Evolutionary conservation across 2,113 vertebrate genomes (phyloP).

Genomic region (Copsychus sechellarum): DNA sequence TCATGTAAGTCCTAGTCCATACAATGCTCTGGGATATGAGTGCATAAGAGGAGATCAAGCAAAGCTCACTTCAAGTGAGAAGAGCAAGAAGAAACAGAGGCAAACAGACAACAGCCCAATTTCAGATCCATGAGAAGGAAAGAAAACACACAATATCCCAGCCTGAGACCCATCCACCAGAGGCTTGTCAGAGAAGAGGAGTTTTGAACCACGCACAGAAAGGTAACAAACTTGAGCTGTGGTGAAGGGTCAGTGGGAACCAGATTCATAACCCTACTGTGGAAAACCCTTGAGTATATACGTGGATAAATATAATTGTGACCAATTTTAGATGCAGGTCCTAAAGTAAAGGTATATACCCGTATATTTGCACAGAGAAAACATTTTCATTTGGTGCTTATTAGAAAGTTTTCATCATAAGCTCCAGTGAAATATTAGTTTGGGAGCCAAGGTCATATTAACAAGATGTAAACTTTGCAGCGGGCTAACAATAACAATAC

Average conservation of each 20-base stretch:
- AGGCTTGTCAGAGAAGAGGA: slow-evolving; percentile 34
- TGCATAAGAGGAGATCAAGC: neutral
- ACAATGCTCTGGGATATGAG: neutral
- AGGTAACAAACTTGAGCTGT: slow-evolving; percentile 69
- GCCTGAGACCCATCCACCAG: slow-evolving; percentile 51
- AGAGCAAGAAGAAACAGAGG: neutral
- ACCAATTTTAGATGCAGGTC: neutral
- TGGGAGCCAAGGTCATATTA: neutral
- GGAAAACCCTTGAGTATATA: neutral
- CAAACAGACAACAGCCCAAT: neutral
- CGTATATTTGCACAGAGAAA: neutral
- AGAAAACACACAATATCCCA: neutral
- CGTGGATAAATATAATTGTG: neutral
- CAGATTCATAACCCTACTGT: neutral
- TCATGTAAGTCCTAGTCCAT: neutral
- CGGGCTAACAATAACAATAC: neutral
- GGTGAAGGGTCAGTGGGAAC: slow-evolving; percentile 48
- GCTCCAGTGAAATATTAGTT: neutral
- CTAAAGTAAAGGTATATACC: neutral
- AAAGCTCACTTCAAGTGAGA: slow-evolving; percentile 17
- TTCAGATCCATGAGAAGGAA: neutral
- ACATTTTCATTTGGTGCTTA: neutral
- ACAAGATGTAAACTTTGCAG: neutral
- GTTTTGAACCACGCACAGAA: neutral
- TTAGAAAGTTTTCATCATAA: neutral